Percentiles rank a stretch among this genome's conserved stretches.
phyloP scores from a whole-genome alignment of 2,113 vertebrate species.

The Panthera leo region DNA sequence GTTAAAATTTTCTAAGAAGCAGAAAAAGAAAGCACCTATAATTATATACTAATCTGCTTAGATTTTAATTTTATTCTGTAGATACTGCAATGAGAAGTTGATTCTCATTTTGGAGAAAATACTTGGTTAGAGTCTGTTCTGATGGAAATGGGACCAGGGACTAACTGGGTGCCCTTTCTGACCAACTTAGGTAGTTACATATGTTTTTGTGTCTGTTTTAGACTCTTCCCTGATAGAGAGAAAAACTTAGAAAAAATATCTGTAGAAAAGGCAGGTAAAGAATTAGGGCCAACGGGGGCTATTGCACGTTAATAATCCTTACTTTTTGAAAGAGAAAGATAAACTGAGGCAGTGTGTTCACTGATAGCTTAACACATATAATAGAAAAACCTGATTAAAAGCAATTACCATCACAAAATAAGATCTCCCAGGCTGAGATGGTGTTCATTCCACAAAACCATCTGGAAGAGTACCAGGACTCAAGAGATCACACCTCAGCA shows the following conservation, averaged over 20 bases:
- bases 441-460: not conserved
- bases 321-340: not conserved
- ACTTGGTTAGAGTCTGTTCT: not conserved
- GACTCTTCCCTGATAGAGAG: not conserved
- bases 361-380: not conserved
- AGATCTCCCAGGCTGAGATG: not conserved
- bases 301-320: not conserved
- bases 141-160: not conserved
- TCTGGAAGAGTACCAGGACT: not conserved
- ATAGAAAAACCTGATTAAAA: not conserved
- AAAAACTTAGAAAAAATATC: not conserved
- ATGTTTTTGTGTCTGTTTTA: not conserved
- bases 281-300: not conserved
- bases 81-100: not conserved
- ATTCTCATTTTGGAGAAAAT: not conserved
- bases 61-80: not conserved
- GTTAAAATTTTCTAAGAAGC: not conserved
- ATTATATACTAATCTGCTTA: not conserved
- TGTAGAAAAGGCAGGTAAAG: not conserved
- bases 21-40: not conserved
- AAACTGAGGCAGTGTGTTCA: not conserved
- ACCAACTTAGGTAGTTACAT: not conserved
- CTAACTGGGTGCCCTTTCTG: not conserved
- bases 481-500: rapidly evolving
- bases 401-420: not conserved